phyloP scores from a whole-genome alignment of 2,888 invertebrate species.

The Hemithea aestivaria region DNA sequence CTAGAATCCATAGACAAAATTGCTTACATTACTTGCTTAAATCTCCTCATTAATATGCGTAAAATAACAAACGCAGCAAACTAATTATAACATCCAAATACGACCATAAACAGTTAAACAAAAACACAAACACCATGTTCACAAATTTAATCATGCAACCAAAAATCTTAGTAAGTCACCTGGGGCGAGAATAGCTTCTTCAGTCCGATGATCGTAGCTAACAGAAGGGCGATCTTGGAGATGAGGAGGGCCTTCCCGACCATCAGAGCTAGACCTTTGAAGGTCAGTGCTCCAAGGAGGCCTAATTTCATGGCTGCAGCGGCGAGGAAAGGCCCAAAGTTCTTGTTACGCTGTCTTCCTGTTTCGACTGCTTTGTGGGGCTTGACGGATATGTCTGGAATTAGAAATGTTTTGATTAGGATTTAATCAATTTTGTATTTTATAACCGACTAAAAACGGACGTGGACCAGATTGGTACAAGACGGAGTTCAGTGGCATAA shows the following conservation, averaged over 20 bases:
- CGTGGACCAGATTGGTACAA: too few species aligned
- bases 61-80: too few species aligned
- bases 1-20: too few species aligned
- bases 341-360: slow-evolving; percentile 86
- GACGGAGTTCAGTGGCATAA: too few species aligned
- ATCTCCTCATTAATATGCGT: too few species aligned
- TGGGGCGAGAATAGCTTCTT: slow-evolving; percentile 89
- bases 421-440: too few species aligned
- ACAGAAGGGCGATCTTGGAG: slow-evolving; percentile 89
- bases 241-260: slow-evolving; percentile 92
- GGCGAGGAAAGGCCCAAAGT: slow-evolving; percentile 85
- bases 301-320: slow-evolving; percentile 90
- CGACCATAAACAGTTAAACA: slow-evolving; percentile 11
- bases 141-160: slow-evolving; percentile 40
- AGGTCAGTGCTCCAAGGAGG: slow-evolving; percentile 87
- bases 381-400: slow-evolving; percentile 83
- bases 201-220: slow-evolving; percentile 89
- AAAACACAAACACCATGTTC: slow-evolving; percentile 17
- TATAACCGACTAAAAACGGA: too few species aligned
- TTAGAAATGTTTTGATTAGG: too few species aligned
- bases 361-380: slow-evolving; percentile 78
- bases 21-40: too few species aligned
- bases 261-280: slow-evolving; percentile 88
- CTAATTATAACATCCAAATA: slow-evolving; percentile 1
- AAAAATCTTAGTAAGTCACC: slow-evolving; percentile 38